Percentiles rank a stretch among this genome's conserved stretches.
Evolutionary conservation across 2,888 invertebrate genomes (phyloP).

Genomic region (Andrena bucephala): DNA sequence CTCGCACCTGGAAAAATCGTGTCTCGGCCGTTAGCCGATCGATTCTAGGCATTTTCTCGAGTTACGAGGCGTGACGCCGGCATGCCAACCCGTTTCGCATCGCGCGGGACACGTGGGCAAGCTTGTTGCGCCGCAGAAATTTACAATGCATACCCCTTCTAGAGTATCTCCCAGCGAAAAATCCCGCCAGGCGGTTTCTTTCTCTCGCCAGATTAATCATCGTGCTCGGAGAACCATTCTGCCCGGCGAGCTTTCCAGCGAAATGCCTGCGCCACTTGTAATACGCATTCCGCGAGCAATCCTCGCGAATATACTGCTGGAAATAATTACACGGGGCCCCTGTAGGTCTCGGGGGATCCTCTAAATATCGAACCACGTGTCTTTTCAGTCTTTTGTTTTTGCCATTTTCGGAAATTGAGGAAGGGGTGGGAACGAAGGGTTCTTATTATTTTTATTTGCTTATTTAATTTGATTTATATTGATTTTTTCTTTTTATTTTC

Average conservation of each 20-base stretch:
- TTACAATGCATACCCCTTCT: constrained; percentile 7
- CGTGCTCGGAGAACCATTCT: background rate
- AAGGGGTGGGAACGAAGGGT: too few relatives aligned
- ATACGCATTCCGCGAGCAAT: background rate
- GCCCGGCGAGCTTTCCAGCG: background rate
- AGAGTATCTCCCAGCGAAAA: constrained; percentile 17
- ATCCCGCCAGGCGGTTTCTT: background rate
- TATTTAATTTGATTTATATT: too few relatives aligned
- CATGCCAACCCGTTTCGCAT: constrained; percentile 64
- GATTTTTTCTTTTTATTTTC: too few relatives aligned
- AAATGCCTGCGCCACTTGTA: too few relatives aligned
- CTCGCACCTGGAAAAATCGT: constrained; percentile 66
- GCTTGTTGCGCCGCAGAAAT: constrained; percentile 28
- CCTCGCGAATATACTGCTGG: background rate
- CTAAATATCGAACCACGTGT: too few relatives aligned
- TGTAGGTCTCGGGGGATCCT: too few relatives aligned
- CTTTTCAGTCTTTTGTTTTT: too few relatives aligned
- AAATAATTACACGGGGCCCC: too few relatives aligned
- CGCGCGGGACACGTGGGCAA: constrained; percentile 56
- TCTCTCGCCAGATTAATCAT: background rate
- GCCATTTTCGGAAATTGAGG: too few relatives aligned
- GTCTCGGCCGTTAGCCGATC: constrained; percentile 71
- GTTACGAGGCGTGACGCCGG: constrained; percentile 68
- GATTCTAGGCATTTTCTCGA: constrained; percentile 70
- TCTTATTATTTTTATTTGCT: too few relatives aligned